Evolutionary conservation across 2,888 invertebrate species (phyloP).

Genomic region (Acronicta alni): DNA sequence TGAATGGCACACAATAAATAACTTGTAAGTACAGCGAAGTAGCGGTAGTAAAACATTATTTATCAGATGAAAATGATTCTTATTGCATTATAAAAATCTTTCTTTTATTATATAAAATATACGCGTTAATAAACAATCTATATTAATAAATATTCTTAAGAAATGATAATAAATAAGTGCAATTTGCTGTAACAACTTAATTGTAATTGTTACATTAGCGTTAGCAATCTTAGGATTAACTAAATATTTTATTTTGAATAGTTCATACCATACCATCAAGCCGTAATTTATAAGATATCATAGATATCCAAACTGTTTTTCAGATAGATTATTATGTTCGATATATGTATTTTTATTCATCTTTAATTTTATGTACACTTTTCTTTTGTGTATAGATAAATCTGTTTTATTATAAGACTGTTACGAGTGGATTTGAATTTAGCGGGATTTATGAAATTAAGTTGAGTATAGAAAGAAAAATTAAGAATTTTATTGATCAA

Average conservation of each 20-base stretch:
- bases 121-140: conserved; percentile 33
- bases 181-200: conserved; percentile 59
- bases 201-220: conserved; percentile 51
- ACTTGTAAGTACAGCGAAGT: conserved; percentile 49
- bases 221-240: conserved; percentile 57
- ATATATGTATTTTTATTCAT: conserved; percentile 11
- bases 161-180: conserved; percentile 60
- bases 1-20: conserved; percentile 17
- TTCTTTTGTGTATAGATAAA: conserved; percentile 31
- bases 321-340: conserved; percentile 19
- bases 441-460: conserved; percentile 30
- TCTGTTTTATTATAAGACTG: conserved; percentile 49
- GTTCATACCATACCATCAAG: conserved; percentile 37
- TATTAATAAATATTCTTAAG: conserved; percentile 50
- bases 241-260: conserved; percentile 56
- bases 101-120: conserved; percentile 38
- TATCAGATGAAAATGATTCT: conserved; percentile 41
- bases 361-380: conserved; percentile 10
- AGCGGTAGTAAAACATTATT: conserved; percentile 37
- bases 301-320: conserved; percentile 35
- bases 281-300: conserved; percentile 44
- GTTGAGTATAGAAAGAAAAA: too few species aligned
- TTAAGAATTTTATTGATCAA: conserved; percentile 29
- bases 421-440: conserved; percentile 42
- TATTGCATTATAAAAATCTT: conserved; percentile 29